A percentile compares a stretch with the other conserved stretches of the same genome.
phyloP scores from a whole-genome alignment of 2,888 invertebrate species.

The Coelopa pilipes region DNA sequence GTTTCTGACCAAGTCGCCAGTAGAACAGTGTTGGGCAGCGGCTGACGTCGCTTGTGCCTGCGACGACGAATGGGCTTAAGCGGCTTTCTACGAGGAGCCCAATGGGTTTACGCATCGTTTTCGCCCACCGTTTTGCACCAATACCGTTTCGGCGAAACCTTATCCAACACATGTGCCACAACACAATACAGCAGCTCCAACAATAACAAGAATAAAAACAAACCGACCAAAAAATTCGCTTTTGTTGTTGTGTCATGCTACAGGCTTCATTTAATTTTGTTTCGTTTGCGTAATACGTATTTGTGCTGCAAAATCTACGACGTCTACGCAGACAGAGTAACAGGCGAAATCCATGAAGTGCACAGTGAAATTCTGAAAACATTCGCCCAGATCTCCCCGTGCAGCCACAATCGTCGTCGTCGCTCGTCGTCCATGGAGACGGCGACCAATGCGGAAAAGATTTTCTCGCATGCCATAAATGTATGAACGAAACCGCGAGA shows the following conservation, averaged over 20 bases:
- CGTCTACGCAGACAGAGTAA: too few species aligned
- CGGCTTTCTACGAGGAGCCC: too few species aligned
- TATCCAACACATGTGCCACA: too few species aligned
- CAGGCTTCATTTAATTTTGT: too few species aligned
- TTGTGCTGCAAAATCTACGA: too few species aligned
- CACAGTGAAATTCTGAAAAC: neutral
- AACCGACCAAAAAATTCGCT: too few species aligned
- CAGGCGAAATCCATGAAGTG: too few species aligned
- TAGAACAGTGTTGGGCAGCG: neutral
- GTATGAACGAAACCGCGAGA: slow-evolving; percentile 5
- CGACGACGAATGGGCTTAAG: neutral
- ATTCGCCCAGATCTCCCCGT: neutral
- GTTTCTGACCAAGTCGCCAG: neutral
- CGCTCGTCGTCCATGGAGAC: neutral
- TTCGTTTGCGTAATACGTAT: too few species aligned
- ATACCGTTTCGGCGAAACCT: neutral
- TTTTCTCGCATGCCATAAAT: slow-evolving; percentile 17
- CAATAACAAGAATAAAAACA: too few species aligned
- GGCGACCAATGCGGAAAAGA: slow-evolving; percentile 29
- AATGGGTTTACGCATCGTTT: neutral
- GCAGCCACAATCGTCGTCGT: neutral
- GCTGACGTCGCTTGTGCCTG: neutral
- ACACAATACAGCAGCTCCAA: too few species aligned
- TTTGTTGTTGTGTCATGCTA: too few species aligned
- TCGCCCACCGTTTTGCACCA: neutral